Percentiles rank a stretch among this genome's conserved stretches.
phyloP scores from a whole-genome alignment of 2,888 invertebrate genomes.

The Machimus atricapillus region DNA sequence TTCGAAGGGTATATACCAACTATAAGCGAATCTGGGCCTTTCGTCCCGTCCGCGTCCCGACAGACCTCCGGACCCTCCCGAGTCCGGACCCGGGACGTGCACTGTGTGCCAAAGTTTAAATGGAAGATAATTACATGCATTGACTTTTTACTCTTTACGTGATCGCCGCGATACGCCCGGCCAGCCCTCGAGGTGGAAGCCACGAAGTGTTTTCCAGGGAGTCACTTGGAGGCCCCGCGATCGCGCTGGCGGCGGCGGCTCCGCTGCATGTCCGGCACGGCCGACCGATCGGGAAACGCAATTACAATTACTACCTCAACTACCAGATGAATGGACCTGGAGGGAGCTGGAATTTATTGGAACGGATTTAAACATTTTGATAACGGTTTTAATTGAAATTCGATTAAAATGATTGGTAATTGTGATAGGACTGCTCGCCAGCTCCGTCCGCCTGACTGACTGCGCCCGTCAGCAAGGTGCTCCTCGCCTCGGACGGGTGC shows the following conservation, averaged over 20 bases:
- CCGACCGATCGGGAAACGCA: background rate
- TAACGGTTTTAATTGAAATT: conserved; percentile 37
- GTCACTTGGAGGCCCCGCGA: background rate
- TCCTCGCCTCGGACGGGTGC: background rate
- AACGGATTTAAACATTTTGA: conserved; percentile 29
- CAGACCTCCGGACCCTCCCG: background rate
- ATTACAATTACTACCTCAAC: conserved; percentile 27
- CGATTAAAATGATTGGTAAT: conserved; percentile 26
- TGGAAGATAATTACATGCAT: conserved; percentile 45
- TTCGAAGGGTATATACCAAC: background rate
- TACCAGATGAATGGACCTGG: conserved; percentile 17
- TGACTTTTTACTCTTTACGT: conserved; percentile 39
- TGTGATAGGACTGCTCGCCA: background rate
- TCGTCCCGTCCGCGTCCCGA: background rate
- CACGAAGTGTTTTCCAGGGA: conserved; percentile 10
- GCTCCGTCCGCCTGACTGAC: background rate
- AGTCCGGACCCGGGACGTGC: background rate
- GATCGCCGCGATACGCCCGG: conserved; percentile 3
- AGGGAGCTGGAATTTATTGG: conserved; percentile 10
- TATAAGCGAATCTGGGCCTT: background rate
- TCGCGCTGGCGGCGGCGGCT: background rate
- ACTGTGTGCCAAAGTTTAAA: conserved; percentile 42
- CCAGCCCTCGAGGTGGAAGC: conserved; percentile 1
- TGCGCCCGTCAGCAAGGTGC: background rate
- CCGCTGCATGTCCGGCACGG: background rate